A percentile compares a stretch with the other conserved stretches of the same genome.
Evolutionary conservation across 2,797 vertebrate species (phyloP).

Genomic region (Chanos chanos): DNA sequence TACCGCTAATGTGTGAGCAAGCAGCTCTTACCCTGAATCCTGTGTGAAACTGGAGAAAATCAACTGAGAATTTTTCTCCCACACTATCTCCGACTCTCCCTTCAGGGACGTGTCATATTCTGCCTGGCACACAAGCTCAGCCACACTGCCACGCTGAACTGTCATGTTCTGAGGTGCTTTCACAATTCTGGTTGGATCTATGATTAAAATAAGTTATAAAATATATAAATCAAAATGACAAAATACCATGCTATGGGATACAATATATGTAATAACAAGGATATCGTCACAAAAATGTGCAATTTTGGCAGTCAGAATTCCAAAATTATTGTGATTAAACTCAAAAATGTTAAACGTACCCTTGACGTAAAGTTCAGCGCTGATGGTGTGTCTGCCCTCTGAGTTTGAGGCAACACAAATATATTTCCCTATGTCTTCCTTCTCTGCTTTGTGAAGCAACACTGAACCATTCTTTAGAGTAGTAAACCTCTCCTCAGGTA

Average conservation of each 20-base stretch:
- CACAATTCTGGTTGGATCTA: conserved; percentile 83
- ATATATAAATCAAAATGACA: no score
- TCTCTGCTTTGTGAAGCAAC: conserved; percentile 69
- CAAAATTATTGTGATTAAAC: background rate
- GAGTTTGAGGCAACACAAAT: conserved; percentile 78
- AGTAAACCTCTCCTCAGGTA: conserved; percentile 59
- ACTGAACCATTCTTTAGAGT: conserved; percentile 75
- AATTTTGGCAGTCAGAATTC: background rate
- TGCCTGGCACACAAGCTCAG: conserved; percentile 77
- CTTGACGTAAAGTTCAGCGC: conserved; percentile 82
- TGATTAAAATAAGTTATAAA: background rate
- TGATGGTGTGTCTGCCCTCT: conserved; percentile 72
- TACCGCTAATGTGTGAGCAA: background rate
- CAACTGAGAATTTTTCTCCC: conserved; percentile 67
- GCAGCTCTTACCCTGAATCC: conserved; percentile 69
- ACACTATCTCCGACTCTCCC: conserved; percentile 60
- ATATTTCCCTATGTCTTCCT: conserved; percentile 80
- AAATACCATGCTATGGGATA: no score
- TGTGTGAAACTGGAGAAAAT: conserved; percentile 66
- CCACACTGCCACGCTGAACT: conserved; percentile 68
- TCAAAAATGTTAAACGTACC: conserved; percentile 64
- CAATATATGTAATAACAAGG: no score
- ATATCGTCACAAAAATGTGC: no score
- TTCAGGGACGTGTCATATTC: conserved; percentile 76
- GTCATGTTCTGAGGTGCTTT: conserved; percentile 70